A percentile compares a stretch with the other conserved stretches of the same genome.
These are phyloP conservation scores for Calonectris borealis DNA, from an alignment of 2,113 vertebrate species.

Conservation along the genomic window DNA sequence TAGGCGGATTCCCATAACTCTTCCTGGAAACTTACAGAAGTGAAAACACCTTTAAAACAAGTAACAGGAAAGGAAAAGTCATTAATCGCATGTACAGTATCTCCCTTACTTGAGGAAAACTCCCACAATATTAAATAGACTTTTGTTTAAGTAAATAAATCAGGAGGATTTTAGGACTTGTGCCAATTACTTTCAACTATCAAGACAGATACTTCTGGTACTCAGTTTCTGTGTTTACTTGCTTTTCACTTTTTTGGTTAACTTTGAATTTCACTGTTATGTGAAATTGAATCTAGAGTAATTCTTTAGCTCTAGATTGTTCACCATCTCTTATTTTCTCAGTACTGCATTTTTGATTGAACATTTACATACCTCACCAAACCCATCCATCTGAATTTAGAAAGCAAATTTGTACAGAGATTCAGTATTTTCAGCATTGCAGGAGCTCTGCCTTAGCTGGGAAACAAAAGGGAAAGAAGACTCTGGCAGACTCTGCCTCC, in stretches of 20 bases:
- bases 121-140: neutral
- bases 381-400: neutral
- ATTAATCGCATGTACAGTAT: neutral
- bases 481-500: neutral
- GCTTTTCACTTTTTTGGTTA: neutral
- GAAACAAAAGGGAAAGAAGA: neutral
- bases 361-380: neutral
- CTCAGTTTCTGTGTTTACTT: neutral
- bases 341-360: neutral
- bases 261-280: neutral
- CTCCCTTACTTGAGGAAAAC: neutral
- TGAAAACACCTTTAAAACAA: conserved; percentile 65
- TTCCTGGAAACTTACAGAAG: conserved; percentile 76
- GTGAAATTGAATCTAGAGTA: neutral
- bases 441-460: neutral
- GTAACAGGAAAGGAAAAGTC: neutral
- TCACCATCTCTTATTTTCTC: neutral
- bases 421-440: neutral
- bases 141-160: neutral
- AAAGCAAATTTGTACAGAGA: neutral
- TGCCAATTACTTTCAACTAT: neutral
- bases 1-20: conserved; percentile 73
- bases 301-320: neutral
- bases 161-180: neutral
- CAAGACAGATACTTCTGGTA: neutral